Evolutionary conservation across 2,797 vertebrate species (phyloP), one percentile per base, ranked within the genome.

Genomic region (Alauda arvensis): DNA sequence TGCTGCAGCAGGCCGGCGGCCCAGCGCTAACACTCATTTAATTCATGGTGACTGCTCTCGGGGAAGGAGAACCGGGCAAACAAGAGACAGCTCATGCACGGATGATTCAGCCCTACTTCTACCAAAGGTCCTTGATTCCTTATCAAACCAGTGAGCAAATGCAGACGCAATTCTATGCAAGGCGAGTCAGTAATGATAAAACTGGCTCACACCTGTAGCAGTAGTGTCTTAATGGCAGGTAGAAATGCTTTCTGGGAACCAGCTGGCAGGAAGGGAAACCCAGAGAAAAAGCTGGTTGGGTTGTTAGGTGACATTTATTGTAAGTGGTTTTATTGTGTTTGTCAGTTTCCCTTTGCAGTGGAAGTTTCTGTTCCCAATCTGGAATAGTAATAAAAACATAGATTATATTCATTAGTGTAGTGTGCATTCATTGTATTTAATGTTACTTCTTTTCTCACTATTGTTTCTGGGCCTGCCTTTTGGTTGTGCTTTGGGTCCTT

Each of bases 291-390:
- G 12, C n/a, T 61, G 23, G 0, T 21, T 48, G 28, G 8, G 7
- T 72, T 79, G 29, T 71, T 82, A 7, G 0, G 0, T 49, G 57
- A 3, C 1, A 0, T 17, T 28, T 48, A 34, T 72, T 74, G 8
- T 31, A 77, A 63, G 28, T 3, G 2, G 6, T 28, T 63, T 76
- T 62, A 25, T 1, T 2, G 6, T n/a, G 34, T 71, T 75, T 25
- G 26, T 80, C 48, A 46, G 61, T 67, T 31, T 63, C 45, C 45
- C 34, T 70, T 74, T 51, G 57, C 46, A 23, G 37, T 62, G 65
- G 63, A 70, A 3, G 33, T 65, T 87, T 84, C 40, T 89, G 39
- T 82, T 88, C 52, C 79, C 56, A 13, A 20, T 33, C 33, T 49
- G 67, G 28, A 75, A 42, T 25, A 77, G 77, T 46, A 94, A 87